Evolutionary conservation across 92 coral and sea anemone species (phyloP).

Genomic region (Zoanthus gigantus): DNA sequence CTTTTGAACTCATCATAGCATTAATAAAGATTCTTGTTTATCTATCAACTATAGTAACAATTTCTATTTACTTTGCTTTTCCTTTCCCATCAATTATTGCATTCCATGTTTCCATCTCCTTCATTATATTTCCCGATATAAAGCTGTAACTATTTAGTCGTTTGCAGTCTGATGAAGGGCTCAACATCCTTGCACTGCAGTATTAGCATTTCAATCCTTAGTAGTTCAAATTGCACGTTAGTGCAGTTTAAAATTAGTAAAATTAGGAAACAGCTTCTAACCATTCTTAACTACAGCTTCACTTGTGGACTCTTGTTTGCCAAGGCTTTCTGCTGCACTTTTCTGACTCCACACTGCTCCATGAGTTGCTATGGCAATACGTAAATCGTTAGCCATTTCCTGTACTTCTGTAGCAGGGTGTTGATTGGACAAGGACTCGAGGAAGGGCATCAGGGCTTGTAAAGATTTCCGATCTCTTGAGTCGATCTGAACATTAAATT

Average conservation of each 20-base stretch:
- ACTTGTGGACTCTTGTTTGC: constrained; percentile 29
- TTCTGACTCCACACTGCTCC: constrained; percentile 90
- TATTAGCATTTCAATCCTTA: too few relatives aligned
- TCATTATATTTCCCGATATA: too few relatives aligned
- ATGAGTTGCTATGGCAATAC: constrained; percentile 91
- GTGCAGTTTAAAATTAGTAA: background rate
- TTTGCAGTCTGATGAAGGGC: too few relatives aligned
- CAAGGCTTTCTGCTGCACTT: constrained; percentile 67
- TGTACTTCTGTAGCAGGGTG: constrained; percentile 70
- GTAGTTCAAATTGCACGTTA: background rate
- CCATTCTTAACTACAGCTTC: background rate
- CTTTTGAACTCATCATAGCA: too few relatives aligned
- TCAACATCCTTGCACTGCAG: too few relatives aligned
- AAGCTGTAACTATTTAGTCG: too few relatives aligned
- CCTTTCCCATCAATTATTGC: too few relatives aligned
- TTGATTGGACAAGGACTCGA: constrained; percentile 67
- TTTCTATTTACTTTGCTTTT: too few relatives aligned
- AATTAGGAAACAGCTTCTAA: too few relatives aligned
- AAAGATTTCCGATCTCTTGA: constrained; percentile 62
- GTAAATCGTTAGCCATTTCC: constrained; percentile 88
- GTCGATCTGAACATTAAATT: constrained; percentile 60
- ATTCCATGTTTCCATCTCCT: too few relatives aligned
- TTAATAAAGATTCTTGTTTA: too few relatives aligned
- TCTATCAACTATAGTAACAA: too few relatives aligned
- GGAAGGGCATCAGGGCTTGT: constrained; percentile 72